These are phyloP conservation scores for Drosophila silvestris DNA, from an alignment of 2,888 invertebrate genomes.

Conservation along the genomic window DNA sequence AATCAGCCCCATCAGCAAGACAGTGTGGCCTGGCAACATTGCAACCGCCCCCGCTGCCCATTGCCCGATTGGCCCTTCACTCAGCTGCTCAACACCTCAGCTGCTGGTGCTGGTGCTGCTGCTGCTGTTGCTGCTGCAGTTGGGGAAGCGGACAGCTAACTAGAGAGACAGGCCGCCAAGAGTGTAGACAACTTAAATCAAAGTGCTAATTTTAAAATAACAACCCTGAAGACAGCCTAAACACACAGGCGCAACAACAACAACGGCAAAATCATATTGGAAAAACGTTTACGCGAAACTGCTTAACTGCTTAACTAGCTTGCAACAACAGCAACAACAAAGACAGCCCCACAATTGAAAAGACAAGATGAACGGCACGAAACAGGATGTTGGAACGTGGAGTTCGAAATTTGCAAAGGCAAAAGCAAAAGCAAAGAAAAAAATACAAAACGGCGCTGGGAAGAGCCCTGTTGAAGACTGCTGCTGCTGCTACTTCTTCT, in stretches of 20 bases:
- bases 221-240: constrained; percentile 79
- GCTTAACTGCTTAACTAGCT: constrained; percentile 81
- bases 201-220: constrained; percentile 81
- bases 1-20: constrained; percentile 68
- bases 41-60: constrained; percentile 40
- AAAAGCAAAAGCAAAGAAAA: constrained; percentile 6
- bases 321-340: constrained; percentile 49
- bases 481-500: constrained; percentile 7
- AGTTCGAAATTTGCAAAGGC: constrained; percentile 71
- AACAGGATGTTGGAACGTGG: constrained; percentile 79
- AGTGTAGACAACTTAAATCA: constrained; percentile 82
- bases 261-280: constrained; percentile 69
- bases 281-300: constrained; percentile 79
- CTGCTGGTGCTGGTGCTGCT: constrained; percentile 25
- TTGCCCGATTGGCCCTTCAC: constrained; percentile 65
- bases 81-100: constrained; percentile 72
- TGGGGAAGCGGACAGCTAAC: constrained; percentile 40
- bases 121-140: constrained; percentile 20
- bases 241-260: constrained; percentile 65
- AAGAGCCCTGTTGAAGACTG: constrained; percentile 26
- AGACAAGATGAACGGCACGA: constrained; percentile 80
- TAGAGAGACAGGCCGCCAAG: constrained; percentile 72
- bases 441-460: constrained; percentile 45
- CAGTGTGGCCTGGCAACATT: constrained; percentile 21
- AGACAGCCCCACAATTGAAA: constrained; percentile 73